A percentile compares a stretch with the other conserved stretches of the same genome.
Conservation (phyloP, 2,113 vertebrate species). For the Rhodinocichla rosea region DNA sequence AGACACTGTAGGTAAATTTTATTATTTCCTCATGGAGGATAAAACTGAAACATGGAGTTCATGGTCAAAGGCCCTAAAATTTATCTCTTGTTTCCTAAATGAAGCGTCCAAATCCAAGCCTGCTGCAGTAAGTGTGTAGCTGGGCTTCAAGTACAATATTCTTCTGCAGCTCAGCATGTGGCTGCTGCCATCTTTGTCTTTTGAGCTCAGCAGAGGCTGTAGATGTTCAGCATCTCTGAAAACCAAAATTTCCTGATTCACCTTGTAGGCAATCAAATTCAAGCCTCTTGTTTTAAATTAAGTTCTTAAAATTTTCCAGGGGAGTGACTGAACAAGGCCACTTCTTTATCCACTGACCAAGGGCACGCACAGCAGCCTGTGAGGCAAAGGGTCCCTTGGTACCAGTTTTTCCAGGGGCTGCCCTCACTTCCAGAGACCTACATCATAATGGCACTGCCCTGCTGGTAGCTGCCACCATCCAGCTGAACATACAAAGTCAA, state of each 20-base stretch:
- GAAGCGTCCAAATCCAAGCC: background rate
- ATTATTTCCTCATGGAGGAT: background rate
- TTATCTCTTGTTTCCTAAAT: background rate
- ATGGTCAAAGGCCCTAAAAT: background rate
- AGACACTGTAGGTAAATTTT: background rate
- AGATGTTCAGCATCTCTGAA: background rate
- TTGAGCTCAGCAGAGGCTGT: background rate
- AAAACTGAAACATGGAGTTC: background rate
- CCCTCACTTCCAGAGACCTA: background rate
- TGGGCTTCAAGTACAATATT: background rate
- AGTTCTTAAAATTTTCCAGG: background rate
- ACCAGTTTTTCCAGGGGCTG: background rate
- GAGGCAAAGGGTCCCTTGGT: fast-evolving
- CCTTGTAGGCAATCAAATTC: background rate
- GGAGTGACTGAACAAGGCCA: fast-evolving
- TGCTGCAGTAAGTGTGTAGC: background rate
- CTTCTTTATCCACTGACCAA: fast-evolving
- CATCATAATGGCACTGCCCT: background rate
- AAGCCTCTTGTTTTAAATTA: background rate
- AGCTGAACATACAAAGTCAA: background rate
- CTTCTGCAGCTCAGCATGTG: background rate
- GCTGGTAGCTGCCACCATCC: background rate
- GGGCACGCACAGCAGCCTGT: background rate
- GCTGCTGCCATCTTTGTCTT: background rate
- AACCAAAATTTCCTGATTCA: background rate